phyloP scores from a whole-genome alignment of 1,140 invertebrate species.

The Dendroctonus valens region DNA sequence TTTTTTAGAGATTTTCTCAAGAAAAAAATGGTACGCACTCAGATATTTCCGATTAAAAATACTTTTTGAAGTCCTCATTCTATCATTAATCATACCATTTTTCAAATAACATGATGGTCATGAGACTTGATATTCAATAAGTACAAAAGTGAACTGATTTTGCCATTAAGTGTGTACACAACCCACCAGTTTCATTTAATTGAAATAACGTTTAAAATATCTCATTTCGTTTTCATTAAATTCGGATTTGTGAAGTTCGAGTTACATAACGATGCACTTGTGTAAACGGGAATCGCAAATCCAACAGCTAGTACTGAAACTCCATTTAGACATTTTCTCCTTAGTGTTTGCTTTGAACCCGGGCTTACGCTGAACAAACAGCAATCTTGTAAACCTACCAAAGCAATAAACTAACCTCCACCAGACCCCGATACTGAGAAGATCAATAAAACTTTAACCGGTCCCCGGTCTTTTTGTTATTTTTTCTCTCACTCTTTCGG shows the following conservation, averaged over 20 bases:
- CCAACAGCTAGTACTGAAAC: slow-evolving; percentile 18
- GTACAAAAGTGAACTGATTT: too few relatives aligned
- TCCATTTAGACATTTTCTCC: slow-evolving; percentile 20
- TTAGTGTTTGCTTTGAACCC: slow-evolving; percentile 21
- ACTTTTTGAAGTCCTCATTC: too few relatives aligned
- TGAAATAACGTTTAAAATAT: too few relatives aligned
- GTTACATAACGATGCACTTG: slow-evolving; percentile 5
- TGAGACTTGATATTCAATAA: too few relatives aligned
- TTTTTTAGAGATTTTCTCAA: too few relatives aligned
- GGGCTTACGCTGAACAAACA: slow-evolving; percentile 30
- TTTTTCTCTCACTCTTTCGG: slow-evolving; percentile 19
- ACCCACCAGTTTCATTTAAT: too few relatives aligned
- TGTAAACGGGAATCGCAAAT: slow-evolving; percentile 12
- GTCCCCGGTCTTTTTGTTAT: slow-evolving; percentile 21
- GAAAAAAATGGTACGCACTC: too few relatives aligned
- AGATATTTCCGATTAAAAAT: too few relatives aligned
- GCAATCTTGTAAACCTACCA: slow-evolving; percentile 31
- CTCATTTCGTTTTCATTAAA: slow-evolving; percentile 19
- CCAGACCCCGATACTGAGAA: slow-evolving; percentile 28
- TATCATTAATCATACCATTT: too few relatives aligned
- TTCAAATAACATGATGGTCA: too few relatives aligned
- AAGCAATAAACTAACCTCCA: slow-evolving; percentile 33
- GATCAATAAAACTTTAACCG: slow-evolving; percentile 34
- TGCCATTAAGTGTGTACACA: too few relatives aligned
- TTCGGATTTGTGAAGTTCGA: slow-evolving; percentile 21